A percentile compares a stretch with the other conserved stretches of the same genome.
phyloP scores from a whole-genome alignment of 2,888 invertebrate genomes.

The Drosophila paranaensis region DNA sequence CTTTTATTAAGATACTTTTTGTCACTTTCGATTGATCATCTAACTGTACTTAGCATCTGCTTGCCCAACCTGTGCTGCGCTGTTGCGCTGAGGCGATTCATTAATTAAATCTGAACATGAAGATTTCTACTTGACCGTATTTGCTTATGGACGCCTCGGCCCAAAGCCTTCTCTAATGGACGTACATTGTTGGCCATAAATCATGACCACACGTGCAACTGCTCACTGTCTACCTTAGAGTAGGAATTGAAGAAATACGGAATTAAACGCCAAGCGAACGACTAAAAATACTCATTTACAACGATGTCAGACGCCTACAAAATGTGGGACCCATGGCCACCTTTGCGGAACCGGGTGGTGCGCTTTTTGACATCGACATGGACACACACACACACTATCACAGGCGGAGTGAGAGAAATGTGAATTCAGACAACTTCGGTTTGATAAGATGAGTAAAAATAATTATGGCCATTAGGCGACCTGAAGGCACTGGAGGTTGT shows the following conservation, averaged over 20 bases:
- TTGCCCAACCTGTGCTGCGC: constrained; percentile 40
- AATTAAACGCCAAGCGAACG: constrained; percentile 56
- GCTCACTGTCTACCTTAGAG: constrained; percentile 45
- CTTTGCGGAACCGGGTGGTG: constrained; percentile 57
- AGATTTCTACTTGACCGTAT: constrained; percentile 59
- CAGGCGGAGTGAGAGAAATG: constrained; percentile 45
- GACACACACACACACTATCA: constrained; percentile 18
- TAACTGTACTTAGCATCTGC: constrained; percentile 12
- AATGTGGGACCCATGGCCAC: constrained; percentile 69
- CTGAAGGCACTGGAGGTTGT: constrained; percentile 53
- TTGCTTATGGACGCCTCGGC: constrained; percentile 61
- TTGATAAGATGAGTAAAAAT: constrained; percentile 76
- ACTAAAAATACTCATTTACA: constrained; percentile 52
- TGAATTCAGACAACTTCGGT: constrained; percentile 59
- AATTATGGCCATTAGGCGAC: constrained; percentile 75
- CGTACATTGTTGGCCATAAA: constrained; percentile 74
- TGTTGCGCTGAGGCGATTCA: constrained; percentile 44
- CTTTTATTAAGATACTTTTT: constrained; percentile 3
- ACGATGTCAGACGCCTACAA: constrained; percentile 70
- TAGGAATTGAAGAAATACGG: constrained; percentile 58
- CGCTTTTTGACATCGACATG: constrained; percentile 52
- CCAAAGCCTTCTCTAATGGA: constrained; percentile 75
- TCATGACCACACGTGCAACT: constrained; percentile 69
- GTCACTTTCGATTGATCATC: constrained; percentile 18
- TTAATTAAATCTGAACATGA: constrained; percentile 67